Evolutionary conservation across 2,888 invertebrate genomes (phyloP).

Genomic region (Zootermopsis nevadensis): DNA sequence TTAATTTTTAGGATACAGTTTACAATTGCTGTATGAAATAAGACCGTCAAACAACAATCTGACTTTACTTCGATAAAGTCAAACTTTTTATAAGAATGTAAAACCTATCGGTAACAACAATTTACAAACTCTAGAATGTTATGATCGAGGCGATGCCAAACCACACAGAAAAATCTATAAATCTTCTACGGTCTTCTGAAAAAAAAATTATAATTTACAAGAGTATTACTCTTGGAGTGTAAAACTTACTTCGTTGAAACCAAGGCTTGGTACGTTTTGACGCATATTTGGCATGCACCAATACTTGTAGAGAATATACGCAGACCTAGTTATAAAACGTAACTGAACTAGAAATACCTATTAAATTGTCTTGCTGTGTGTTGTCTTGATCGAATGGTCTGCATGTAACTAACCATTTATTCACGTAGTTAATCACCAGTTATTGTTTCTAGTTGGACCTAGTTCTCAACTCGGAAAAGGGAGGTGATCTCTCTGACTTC

Average conservation of each 20-base stretch:
- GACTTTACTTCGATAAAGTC: no score
- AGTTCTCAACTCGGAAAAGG: conserved; percentile 91
- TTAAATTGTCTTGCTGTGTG: neutral
- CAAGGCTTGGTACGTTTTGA: neutral
- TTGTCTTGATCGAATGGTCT: neutral
- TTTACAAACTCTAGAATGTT: no score
- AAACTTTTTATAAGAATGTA: no score
- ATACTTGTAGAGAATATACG: neutral
- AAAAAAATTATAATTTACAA: neutral
- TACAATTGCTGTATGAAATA: no score
- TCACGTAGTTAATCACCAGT: conserved; percentile 24
- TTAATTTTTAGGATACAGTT: no score
- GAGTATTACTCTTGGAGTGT: neutral
- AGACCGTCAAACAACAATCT: no score
- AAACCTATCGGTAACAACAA: no score
- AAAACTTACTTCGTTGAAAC: neutral
- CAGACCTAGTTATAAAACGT: neutral
- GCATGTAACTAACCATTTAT: neutral
- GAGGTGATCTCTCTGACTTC: conserved; percentile 96
- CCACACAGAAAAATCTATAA: no score
- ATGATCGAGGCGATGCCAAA: no score
- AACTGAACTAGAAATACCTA: neutral
- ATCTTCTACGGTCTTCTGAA: no score
- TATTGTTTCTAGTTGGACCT: conserved; percentile 86
- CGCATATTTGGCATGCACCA: neutral